Evolutionary conservation across 2,113 vertebrate species (phyloP), one percentile per base, ranked within the genome.

Genomic region (Piprites chloris): DNA sequence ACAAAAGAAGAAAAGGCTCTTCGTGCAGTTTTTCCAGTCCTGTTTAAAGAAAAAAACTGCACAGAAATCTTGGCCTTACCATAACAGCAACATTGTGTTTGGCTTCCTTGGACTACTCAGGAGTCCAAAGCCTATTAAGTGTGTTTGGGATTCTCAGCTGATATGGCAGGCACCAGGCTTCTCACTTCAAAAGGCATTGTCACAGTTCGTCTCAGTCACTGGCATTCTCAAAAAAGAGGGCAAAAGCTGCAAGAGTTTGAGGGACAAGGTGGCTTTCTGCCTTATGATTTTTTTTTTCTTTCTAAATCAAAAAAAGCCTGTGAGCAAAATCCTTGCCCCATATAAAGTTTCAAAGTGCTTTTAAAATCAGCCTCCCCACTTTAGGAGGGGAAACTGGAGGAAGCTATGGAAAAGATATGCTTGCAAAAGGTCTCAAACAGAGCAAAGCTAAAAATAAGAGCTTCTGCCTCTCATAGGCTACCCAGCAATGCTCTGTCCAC

Each of bases 31-130:
- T 94, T 96, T 88, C 88, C 82, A 95, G 47, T 41, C 47, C 37
- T 55, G 28, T 83, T 85, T 58, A 93, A 80, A 84, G 75, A 95
- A 91, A 58, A 95, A 80, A 4, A 5, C 4, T 62, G 46, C 3
- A 2, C 42, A 63, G 58, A 85, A 87, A 90, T 94, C 55, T 87
- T 93, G 74, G 85, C 91, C 67, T 91, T 93, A 42, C 59, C 12
- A 3, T 84, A 95, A 85, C 73, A 91, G 84, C 69, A 95, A 92
- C 86, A 81, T 87, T 97, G 80, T 95, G 83, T 24, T 95, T 92
- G 86, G 86, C 86, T 93, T 85, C 80, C 28, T 3, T 39, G 39
- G 56, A 32, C 18, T 90, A 35, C 61, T 90, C 59, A 55, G 68
- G 55, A 93, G 35, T 77, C 75, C 79, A 90, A 93, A 59, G 63